These are phyloP conservation scores for Megaceryle torquata DNA, from an alignment of 2,113 vertebrate genomes.

Conservation along the genomic window DNA sequence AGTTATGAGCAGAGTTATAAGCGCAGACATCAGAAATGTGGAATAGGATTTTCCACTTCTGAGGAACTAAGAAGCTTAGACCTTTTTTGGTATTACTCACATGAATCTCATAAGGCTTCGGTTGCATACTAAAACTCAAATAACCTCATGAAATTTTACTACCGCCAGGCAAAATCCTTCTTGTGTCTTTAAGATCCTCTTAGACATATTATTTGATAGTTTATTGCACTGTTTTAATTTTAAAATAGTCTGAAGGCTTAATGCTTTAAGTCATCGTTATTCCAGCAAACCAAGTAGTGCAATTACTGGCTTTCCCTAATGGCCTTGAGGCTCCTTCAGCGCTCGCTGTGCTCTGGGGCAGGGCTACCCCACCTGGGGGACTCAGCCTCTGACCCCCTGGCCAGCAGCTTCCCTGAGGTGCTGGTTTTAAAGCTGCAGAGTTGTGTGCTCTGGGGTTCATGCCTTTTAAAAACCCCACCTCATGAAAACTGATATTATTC, in stretches of 20 bases:
- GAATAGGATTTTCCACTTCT: constrained; percentile 5
- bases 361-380: accelerated
- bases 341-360: background rate
- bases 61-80: background rate
- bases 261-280: background rate
- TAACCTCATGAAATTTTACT: background rate
- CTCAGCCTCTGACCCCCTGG: too few relatives aligned
- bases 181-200: background rate
- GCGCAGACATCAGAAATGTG: background rate
- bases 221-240: background rate
- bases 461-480: background rate
- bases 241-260: background rate
- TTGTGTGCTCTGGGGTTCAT: accelerated
- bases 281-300: background rate
- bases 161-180: background rate
- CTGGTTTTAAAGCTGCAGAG: accelerated
- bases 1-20: background rate
- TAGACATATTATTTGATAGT: background rate
- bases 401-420: accelerated
- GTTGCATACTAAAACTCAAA: background rate
- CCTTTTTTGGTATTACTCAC: background rate
- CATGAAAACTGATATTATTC: background rate
- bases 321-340: background rate
- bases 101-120: background rate
- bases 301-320: background rate